phyloP scores from a whole-genome alignment of 2,797 vertebrate species.

The Dicrostonyx torquatus region DNA sequence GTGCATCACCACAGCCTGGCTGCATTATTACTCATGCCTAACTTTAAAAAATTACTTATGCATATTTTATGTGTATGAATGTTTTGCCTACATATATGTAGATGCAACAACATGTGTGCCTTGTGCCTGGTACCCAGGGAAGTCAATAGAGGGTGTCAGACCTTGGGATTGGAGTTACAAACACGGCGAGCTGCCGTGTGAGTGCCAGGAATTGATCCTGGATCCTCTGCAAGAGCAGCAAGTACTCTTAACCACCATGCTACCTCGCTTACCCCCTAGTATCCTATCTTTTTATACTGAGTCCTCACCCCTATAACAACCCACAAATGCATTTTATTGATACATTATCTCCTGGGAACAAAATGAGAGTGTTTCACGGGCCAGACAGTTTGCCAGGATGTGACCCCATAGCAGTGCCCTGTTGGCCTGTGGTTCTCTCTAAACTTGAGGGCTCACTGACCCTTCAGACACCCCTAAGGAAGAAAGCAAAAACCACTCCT shows the following conservation, averaged over 20 bases:
- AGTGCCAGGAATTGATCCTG: too few relatives aligned
- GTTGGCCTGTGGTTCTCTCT: not conserved
- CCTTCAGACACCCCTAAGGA: not conserved
- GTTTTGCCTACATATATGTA: not conserved
- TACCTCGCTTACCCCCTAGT: not conserved
- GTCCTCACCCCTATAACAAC: not conserved
- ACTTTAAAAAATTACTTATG: not conserved
- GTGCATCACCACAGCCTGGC: too few relatives aligned
- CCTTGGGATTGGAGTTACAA: not conserved
- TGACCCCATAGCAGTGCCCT: not conserved
- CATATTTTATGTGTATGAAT: not conserved
- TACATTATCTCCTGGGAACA: not conserved
- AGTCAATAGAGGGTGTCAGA: not conserved
- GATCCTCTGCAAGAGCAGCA: not conserved
- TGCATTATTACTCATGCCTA: not conserved
- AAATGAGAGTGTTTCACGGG: not conserved
- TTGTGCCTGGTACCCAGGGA: not conserved
- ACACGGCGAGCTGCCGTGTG: not conserved
- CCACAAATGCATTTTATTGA: slow-evolving; percentile 17
- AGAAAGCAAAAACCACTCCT: not conserved
- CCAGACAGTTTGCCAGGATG: not conserved
- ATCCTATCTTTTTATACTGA: not conserved
- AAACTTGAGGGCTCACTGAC: not conserved
- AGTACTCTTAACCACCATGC: not conserved
- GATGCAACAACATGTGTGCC: not conserved